phyloP scores from a whole-genome alignment of 2,113 vertebrate genomes.

The Channa argus region DNA sequence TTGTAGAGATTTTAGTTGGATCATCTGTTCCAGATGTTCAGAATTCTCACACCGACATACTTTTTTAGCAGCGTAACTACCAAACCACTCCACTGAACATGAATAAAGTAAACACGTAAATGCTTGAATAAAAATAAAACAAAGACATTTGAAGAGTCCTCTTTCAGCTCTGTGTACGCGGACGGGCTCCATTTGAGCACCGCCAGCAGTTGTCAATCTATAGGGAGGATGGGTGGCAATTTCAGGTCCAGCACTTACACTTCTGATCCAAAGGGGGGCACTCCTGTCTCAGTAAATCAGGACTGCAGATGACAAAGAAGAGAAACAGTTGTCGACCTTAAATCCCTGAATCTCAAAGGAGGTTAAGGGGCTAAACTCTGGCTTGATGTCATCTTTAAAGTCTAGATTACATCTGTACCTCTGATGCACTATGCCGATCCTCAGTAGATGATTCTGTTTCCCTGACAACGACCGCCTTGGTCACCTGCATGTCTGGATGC shows the following conservation, averaged over 20 bases:
- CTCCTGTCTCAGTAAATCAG: slow-evolving; percentile 66
- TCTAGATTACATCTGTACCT: slow-evolving; percentile 82
- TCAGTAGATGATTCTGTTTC: slow-evolving; percentile 97
- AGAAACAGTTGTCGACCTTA: not conserved
- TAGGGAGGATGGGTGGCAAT: slow-evolving; percentile 32
- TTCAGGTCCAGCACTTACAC: slow-evolving; percentile 59
- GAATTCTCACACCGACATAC: slow-evolving; percentile 4
- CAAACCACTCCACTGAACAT: slow-evolving; percentile 3
- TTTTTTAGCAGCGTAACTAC: not conserved
- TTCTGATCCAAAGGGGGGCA: slow-evolving; percentile 69
- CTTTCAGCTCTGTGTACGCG: slow-evolving; percentile 30
- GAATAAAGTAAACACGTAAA: slow-evolving; percentile 5
- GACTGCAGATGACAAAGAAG: slow-evolving; percentile 68
- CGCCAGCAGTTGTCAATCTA: slow-evolving; percentile 54
- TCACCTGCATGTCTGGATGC: slow-evolving; percentile 99
- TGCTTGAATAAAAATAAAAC: slow-evolving; percentile 33
- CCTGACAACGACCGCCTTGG: slow-evolving; percentile 98
- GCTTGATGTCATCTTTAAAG: slow-evolving; percentile 1
- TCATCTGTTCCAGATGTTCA: slow-evolving; percentile 36
- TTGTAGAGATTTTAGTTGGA: slow-evolving; percentile 42
- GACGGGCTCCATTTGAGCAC: slow-evolving; percentile 20
- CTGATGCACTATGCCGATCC: slow-evolving; percentile 88
- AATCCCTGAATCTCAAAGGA: slow-evolving; percentile 15
- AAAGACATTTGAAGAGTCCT: slow-evolving; percentile 30
- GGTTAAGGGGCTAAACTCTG: slow-evolving; percentile 18